Percentiles rank a stretch among this genome's conserved stretches.
Conservation (phyloP, 2,113 vertebrate genomes). For the Lasiurus borealis region DNA sequence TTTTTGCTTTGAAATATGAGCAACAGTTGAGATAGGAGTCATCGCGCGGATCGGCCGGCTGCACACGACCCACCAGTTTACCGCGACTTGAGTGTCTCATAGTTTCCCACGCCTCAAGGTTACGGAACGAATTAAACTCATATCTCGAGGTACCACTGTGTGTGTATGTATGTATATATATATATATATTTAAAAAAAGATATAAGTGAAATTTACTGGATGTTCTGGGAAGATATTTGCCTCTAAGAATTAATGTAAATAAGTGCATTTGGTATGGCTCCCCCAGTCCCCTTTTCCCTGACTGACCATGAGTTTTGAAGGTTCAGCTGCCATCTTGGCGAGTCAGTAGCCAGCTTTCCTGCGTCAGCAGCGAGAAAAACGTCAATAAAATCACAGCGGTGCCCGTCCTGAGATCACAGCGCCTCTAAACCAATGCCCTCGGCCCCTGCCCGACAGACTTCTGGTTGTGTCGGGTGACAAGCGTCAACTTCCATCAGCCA, state of each 20-base stretch:
- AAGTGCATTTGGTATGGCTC: not conserved
- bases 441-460: not conserved
- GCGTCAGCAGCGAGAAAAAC: not conserved
- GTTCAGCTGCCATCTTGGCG: not conserved
- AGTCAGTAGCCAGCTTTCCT: not conserved
- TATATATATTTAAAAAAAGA: not conserved
- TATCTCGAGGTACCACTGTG: no score
- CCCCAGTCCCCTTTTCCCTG: fast-evolving
- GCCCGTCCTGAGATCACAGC: not conserved
- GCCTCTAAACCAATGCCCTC: not conserved
- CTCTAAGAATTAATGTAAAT: not conserved
- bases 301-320: not conserved
- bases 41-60: no score
- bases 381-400: not conserved
- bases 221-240: not conserved
- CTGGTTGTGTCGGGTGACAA: not conserved
- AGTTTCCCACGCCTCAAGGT: no score
- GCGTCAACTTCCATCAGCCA: not conserved
- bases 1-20: no score
- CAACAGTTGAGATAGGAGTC: no score
- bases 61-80: no score
- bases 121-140: no score
- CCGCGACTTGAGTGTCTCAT: no score
- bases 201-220: not conserved
- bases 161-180: no score